Evolutionary conservation across 2,113 vertebrate species (phyloP).

Genomic region (Heloderma charlesbogerti): DNA sequence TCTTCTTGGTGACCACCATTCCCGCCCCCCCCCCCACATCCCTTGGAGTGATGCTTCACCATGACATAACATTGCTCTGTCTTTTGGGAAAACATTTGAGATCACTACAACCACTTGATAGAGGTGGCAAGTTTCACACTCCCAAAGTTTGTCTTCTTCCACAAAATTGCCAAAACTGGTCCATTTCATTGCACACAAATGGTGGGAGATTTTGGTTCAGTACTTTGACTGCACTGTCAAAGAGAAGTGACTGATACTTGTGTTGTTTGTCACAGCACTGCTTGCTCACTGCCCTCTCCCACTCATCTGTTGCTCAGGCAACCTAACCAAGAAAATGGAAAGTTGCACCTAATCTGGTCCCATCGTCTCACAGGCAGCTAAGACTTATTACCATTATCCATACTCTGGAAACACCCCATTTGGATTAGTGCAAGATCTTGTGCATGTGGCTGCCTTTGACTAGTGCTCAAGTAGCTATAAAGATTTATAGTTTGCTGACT

Average conservation of each 20-base stretch:
- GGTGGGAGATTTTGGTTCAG: background rate
- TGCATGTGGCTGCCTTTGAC: background rate
- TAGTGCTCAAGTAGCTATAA: no score
- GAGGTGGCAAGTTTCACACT: background rate
- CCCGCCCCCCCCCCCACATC: background rate
- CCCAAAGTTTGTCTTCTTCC: background rate
- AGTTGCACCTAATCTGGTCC: background rate
- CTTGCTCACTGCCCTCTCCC: background rate
- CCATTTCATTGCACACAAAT: background rate
- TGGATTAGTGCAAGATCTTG: background rate
- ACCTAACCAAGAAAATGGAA: background rate
- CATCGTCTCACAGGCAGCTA: background rate
- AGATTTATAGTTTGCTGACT: no score
- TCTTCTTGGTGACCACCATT: background rate
- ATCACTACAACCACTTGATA: background rate
- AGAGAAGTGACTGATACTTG: background rate
- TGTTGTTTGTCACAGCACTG: background rate
- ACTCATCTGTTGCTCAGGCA: background rate
- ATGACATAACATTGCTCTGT: background rate
- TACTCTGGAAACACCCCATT: background rate
- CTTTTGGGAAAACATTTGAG: no score
- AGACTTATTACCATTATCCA: background rate
- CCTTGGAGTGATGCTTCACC: no score
- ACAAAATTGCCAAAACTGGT: background rate
- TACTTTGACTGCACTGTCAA: background rate